Base-by-base conservation (phyloP, 2,797 vertebrate genomes). In the Tolypeutes matacus region DNA sequence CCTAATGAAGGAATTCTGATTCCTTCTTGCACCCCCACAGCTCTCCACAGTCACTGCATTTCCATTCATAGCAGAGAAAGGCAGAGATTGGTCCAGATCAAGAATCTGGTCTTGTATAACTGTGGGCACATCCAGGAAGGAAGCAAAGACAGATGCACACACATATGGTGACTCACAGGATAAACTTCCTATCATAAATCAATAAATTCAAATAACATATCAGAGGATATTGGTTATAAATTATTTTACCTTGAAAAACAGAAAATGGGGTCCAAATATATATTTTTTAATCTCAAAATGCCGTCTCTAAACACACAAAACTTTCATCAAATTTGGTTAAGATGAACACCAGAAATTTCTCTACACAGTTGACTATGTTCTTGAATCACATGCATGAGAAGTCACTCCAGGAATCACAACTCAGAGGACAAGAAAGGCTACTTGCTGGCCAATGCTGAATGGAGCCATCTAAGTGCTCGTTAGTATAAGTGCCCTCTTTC, bases 141-240 rank as follows among this genome's bases (percentile, higher is more conserved):
- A 53, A 94, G 84, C 93, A 96, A 89, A 97, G 86, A 62, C 34
- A 91, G 94, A 84, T 0, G 2, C 18, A 46, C n/a, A 84, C 21
- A 56, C 39, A 84, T 51, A 73, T 34, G 86, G 70, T 72, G 49
- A 92, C 56, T 93, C 86, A 93, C 1, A 42, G 78, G 80, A 82
- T 56, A 72, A 93, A 84, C 53, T 65, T 94, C 83, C 65, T 70
- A 69, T 46, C 5, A 64, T 21, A 95, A 96, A 89, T 64, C 87
- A 89, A 94, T 86, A 86, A 49, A 76, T 69, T 21, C 62, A 77
- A 91, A 49, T 34, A 69, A 60, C 56, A 18, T 12, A 70, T 58
- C 56, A 72, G 27, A 75, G 31, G 15, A 80, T 29, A 76, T 29
- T 69, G 56, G 31, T 90, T n/a, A 29, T 27, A 89, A 85, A 65